A percentile compares a stretch with the other conserved stretches of the same genome.
Evolutionary conservation across 2,113 vertebrate species (phyloP).

Genomic region (Eurystomus gularis): DNA sequence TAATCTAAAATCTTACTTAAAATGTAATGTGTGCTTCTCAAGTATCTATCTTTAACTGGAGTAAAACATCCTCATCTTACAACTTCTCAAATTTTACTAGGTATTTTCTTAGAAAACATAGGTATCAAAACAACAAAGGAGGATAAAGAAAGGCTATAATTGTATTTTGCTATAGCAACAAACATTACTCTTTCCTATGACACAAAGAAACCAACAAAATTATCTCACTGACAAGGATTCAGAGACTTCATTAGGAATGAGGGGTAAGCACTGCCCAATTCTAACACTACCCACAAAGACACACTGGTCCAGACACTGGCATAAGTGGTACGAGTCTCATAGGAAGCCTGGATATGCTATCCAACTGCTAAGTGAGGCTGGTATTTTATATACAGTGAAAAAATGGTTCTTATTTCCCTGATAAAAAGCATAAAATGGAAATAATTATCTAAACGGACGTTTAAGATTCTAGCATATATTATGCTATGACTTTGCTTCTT

Average conservation of each 20-base stretch:
- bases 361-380: neutral
- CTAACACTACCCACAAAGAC: neutral
- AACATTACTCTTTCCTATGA: neutral
- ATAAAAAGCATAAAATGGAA: neutral
- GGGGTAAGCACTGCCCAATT: neutral
- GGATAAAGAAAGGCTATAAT: neutral
- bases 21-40: neutral
- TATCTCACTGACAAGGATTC: neutral
- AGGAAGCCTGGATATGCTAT: neutral
- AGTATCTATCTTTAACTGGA: neutral
- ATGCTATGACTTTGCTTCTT: neutral
- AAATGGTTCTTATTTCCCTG: neutral
- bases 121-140: fast-evolving
- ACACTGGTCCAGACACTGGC: neutral
- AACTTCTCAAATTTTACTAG: neutral
- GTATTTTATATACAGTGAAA: neutral
- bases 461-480: neutral
- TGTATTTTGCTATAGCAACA: neutral
- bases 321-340: neutral
- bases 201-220: neutral
- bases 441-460: neutral
- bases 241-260: neutral
- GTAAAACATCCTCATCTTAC: neutral
- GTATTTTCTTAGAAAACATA: neutral
- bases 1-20: neutral